Evolutionary conservation across 2,888 invertebrate species (phyloP).

Genomic region (Microctonus brassicae): DNA sequence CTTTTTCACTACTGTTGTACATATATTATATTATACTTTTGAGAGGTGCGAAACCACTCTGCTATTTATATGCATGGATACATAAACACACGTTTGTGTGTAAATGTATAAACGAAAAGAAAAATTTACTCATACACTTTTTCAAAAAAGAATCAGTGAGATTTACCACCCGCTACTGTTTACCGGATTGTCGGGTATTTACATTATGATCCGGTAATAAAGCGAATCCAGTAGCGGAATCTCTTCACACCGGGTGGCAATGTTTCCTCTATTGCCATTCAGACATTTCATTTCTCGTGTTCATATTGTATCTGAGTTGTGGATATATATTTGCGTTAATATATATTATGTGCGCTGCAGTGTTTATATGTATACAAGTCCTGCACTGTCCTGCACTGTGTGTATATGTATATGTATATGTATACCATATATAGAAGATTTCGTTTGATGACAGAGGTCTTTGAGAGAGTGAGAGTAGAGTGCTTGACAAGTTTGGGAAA

Average conservation of each 20-base stretch:
- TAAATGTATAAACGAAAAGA: slow-evolving; percentile 13
- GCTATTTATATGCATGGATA: neutral
- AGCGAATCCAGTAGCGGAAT: slow-evolving; percentile 25
- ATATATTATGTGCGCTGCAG: no score
- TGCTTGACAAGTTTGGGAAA: slow-evolving; percentile 62
- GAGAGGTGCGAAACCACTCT: slow-evolving; percentile 45
- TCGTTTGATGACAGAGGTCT: no score
- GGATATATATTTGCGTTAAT: no score
- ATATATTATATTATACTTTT: neutral
- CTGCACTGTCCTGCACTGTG: no score
- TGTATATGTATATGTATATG: neutral
- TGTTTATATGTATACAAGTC: no score
- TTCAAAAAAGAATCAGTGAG: slow-evolving; percentile 39
- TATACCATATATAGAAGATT: no score
- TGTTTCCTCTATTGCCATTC: slow-evolving; percentile 24
- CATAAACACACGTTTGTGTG: neutral
- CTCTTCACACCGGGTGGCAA: slow-evolving; percentile 27
- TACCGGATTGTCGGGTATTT: slow-evolving; percentile 42
- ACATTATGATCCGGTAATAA: slow-evolving; percentile 37
- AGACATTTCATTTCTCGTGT: neutral
- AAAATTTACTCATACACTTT: slow-evolving; percentile 21
- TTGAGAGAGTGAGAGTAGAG: slow-evolving; percentile 32
- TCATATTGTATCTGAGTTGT: slow-evolving; percentile 11
- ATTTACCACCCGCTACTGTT: slow-evolving; percentile 51
- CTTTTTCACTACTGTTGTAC: neutral